Base-by-base conservation (phyloP, 23 tunicate genomes). In the Styela plicata region DNA sequence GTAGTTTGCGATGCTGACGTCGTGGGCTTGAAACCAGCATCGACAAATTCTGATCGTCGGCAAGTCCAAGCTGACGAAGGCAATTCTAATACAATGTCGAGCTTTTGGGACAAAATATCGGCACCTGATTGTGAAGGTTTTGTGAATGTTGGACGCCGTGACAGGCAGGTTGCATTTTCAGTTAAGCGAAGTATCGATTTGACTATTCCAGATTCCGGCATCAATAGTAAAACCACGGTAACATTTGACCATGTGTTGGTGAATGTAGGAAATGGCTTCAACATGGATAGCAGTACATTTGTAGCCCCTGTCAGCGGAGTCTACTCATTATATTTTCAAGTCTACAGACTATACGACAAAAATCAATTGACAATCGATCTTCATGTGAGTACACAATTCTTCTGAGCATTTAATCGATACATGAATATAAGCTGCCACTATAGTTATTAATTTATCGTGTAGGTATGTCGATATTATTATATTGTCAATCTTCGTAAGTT, bases 1-100 rank as follows among this genome's bases (percentile, higher is more conserved):
- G 86, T 82, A 21, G 91, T 82, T 17, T 87, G 91, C 62, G 91
- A 87, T 32, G 79, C 90, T 32, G 33, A 75, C 31, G 34, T 22
- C 0, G 22, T 24, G 24, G 68, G 74, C 5, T 28, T 33, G 67
- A 34, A 64, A 21, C n/a, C 28, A 36, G 90, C 90, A 2, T 86
- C 74, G 73, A 44, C 57, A 44, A 63, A 70, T 26, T 33, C 52
- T n/a, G 30, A 18, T 67, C 23, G 22, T 2, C 31, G 30, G 26
- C 17, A 70, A 2, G 5, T 2, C 33, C 36, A 28, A 3, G 26
- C 20, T 2, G 85, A 36, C 63, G 85, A 44, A 62, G 16, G 52
- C 36, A 29, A 18, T 67, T 67, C 1, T 22, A 24, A 67, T 22
- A 13, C 71, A 18, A 19, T 24, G 31, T 18, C 30, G 19, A 67